Evolutionary conservation across 2,888 invertebrate species (phyloP).

Genomic region (Drosophila neotestacea): DNA sequence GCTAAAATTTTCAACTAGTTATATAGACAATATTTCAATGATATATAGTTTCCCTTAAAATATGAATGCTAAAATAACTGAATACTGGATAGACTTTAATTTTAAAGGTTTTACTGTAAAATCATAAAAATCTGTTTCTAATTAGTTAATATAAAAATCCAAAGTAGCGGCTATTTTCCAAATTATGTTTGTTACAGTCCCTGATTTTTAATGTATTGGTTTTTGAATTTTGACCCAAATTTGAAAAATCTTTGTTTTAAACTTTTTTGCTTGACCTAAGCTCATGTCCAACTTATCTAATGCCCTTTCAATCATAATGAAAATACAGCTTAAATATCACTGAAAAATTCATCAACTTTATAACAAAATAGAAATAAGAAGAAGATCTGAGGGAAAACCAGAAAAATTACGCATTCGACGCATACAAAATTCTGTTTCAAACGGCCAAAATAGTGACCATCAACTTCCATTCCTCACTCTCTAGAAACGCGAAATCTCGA

Average conservation of each 20-base stretch:
- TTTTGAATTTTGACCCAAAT: background rate
- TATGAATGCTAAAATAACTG: too few species aligned
- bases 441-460: conserved; percentile 56
- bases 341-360: conserved; percentile 44
- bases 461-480: conserved; percentile 6
- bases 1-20: too few species aligned
- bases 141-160: too few species aligned
- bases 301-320: conserved; percentile 21
- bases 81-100: too few species aligned
- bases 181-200: too few species aligned
- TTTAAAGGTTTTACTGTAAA: too few species aligned
- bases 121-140: too few species aligned
- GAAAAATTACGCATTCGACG: conserved; percentile 31
- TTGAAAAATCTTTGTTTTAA: background rate
- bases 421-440: conserved; percentile 70
- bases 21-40: too few species aligned
- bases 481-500: conserved; percentile 49
- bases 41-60: too few species aligned
- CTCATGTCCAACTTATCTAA: conserved; percentile 11
- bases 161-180: too few species aligned
- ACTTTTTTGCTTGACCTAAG: conserved; percentile 4
- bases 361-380: conserved; percentile 3
- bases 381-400: conserved; percentile 13
- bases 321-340: conserved; percentile 30
- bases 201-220: background rate